A percentile compares a stretch with the other conserved stretches of the same genome.
Evolutionary conservation across 2,888 invertebrate genomes (phyloP).

Genomic region (Eristalis pertinax): DNA sequence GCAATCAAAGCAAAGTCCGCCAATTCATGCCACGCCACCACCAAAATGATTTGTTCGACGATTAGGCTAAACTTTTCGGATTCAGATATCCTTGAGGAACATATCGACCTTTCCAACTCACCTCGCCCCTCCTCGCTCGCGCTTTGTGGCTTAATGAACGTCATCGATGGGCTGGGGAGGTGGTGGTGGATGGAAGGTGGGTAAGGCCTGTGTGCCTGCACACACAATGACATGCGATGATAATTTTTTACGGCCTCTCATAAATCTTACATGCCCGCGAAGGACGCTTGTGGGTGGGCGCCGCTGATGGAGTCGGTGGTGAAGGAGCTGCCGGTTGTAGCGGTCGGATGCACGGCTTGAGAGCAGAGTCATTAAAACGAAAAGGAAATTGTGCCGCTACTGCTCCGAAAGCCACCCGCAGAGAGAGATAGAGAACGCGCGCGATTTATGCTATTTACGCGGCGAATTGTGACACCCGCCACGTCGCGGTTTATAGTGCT

Average conservation of each 20-base stretch:
- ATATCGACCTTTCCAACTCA: background rate
- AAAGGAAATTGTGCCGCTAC: constrained; percentile 38
- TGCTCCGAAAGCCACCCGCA: background rate
- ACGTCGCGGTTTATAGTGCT: constrained; percentile 33
- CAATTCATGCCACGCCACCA: constrained; percentile 61
- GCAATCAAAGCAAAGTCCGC: constrained; percentile 50
- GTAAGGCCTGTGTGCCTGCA: constrained; percentile 7
- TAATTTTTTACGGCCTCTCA: constrained; percentile 55
- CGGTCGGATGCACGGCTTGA: background rate
- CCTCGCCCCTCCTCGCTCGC: background rate
- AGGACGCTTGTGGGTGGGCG: background rate
- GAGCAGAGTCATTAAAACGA: constrained; percentile 33
- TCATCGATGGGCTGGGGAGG: background rate
- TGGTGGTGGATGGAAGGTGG: background rate
- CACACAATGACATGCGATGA: constrained; percentile 44
- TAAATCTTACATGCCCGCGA: constrained; percentile 29
- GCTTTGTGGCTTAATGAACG: constrained; percentile 40
- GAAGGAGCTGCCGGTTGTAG: background rate
- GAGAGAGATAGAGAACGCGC: constrained; percentile 17
- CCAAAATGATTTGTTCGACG: constrained; percentile 68
- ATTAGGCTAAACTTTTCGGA: constrained; percentile 52
- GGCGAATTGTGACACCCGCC: constrained; percentile 25
- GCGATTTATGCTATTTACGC: constrained; percentile 36
- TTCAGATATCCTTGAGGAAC: constrained; percentile 49
- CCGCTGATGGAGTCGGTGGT: background rate